Evolutionary conservation across 2,797 vertebrate genomes (phyloP).

Genomic region (Nyctalus aviator): DNA sequence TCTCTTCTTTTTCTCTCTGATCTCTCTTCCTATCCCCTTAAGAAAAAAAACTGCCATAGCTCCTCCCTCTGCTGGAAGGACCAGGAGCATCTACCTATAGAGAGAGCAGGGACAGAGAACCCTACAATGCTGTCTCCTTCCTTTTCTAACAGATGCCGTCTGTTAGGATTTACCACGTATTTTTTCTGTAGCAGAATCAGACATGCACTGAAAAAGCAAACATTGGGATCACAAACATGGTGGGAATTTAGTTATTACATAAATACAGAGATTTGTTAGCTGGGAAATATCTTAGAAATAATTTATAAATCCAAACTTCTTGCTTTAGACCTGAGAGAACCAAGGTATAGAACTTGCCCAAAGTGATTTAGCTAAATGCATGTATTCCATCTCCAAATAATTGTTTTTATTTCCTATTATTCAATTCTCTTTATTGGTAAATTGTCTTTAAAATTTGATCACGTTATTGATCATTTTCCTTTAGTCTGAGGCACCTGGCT

Average conservation of each 20-base stretch:
- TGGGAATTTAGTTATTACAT: neutral
- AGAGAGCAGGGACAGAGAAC: neutral
- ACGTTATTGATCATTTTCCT: slow-evolving; percentile 17
- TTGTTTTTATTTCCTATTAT: slow-evolving; percentile 19
- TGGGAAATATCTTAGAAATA: slow-evolving; percentile 7
- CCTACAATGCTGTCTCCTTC: neutral
- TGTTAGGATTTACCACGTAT: neutral
- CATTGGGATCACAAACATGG: neutral
- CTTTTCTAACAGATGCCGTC: slow-evolving; percentile 19
- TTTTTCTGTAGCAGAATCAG: slow-evolving; percentile 44
- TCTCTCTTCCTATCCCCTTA: neutral
- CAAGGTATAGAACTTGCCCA: neutral
- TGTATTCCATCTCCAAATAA: neutral
- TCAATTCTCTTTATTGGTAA: neutral
- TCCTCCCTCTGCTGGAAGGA: neutral
- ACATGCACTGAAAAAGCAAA: slow-evolving; percentile 47
- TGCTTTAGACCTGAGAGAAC: slow-evolving; percentile 43
- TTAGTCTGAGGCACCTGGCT: neutral
- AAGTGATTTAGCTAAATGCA: neutral
- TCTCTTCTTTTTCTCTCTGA: neutral
- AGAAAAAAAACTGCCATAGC: neutral
- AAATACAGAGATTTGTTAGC: slow-evolving; percentile 37
- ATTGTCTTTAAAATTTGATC: slow-evolving; percentile 9
- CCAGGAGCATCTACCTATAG: neutral
- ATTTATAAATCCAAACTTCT: slow-evolving; percentile 35